Conservation (phyloP, 2,797 vertebrate genomes). For the Ambastaia sidthimunki region DNA sequence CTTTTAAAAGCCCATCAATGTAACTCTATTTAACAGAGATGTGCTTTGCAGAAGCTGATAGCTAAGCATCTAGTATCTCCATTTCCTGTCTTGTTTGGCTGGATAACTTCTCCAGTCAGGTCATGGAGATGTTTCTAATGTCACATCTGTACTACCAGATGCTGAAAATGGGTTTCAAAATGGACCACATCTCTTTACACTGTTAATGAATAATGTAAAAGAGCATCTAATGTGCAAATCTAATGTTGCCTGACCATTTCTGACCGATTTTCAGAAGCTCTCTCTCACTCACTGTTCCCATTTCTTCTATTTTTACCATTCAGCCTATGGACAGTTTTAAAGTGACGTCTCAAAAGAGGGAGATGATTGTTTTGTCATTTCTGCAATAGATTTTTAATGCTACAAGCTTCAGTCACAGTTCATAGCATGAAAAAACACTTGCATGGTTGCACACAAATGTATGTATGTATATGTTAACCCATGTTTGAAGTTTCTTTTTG, state of each 20-base stretch:
- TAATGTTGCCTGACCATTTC: conserved; percentile 60
- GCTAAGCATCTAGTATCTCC: conserved; percentile 41
- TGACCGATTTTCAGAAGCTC: conserved; percentile 25
- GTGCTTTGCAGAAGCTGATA: conserved; percentile 33
- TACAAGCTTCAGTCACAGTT: conserved; percentile 36
- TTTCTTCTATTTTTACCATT: conserved; percentile 64
- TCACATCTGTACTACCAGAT: conserved; percentile 42
- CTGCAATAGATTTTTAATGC: conserved; percentile 62
- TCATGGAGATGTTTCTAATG: conserved; percentile 37
- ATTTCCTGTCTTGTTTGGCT: conserved; percentile 17
- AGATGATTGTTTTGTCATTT: conserved; percentile 55
- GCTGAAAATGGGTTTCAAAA: conserved; percentile 38
- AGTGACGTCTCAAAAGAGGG: conserved; percentile 14
- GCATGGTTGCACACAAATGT: conserved; percentile 8
- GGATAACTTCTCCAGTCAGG: conserved; percentile 36
- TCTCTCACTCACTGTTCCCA: conserved; percentile 56
- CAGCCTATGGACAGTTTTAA: conserved; percentile 39
- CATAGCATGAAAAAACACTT: conserved; percentile 33
- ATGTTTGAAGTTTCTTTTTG: too few relatives aligned
- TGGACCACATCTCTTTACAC: conserved; percentile 40
- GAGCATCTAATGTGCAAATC: conserved; percentile 55
- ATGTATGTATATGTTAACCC: too few relatives aligned
- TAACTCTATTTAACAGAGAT: conserved; percentile 46
- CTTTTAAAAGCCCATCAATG: conserved; percentile 32
- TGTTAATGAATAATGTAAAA: conserved; percentile 60